Base-by-base conservation (phyloP, 2,888 invertebrate genomes). In the Synergus laeviventris region DNA sequence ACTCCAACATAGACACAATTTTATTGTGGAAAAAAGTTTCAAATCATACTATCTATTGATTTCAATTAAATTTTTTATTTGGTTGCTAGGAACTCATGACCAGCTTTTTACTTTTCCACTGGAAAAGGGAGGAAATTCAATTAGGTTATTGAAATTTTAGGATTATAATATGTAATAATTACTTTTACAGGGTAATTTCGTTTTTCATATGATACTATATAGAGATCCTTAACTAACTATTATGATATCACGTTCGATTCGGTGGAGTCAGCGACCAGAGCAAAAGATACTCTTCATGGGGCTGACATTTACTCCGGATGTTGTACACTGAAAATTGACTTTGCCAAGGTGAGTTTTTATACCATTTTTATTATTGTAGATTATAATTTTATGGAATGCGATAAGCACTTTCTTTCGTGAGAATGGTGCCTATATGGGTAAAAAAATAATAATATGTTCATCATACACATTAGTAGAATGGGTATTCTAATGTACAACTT, bases 221-320 rank as follows among this genome's bases (percentile, higher is more conserved):
- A 70, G 66, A 78, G 81, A 81, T 86, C 85, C 89, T 89, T 90
- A 87, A 89, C 85, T 81, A 76, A 79, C 18, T 14, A 74, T 89
- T 92, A 94, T 94, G 94, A 95, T 94, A 93, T 91, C 87, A 96
- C 94, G 93, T 99, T 99, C 92, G 99, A 99, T 92, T 96, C 94
- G 88, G 93, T 97, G 86, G 99, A 99, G 88, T 95, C 97, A 14
- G 99, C 99, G 78, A 95, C 97, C 85, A 93, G 97, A 89, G 99
- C 98, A 81, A 98, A 99, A 91, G 97, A 98, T 86, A 95, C 96
- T 81, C 94, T 99, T 85, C 97, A 99, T 92, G 99, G 99, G 84
- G 99, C 99, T 82, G 99, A 99, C 92, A 99, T 99, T 90, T 99
- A 99, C 93, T 98, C 98, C 70, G 99, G 99, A 82, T 99, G 99